phyloP scores from a whole-genome alignment of 2,888 invertebrate genomes.

The Baccha elongata region DNA sequence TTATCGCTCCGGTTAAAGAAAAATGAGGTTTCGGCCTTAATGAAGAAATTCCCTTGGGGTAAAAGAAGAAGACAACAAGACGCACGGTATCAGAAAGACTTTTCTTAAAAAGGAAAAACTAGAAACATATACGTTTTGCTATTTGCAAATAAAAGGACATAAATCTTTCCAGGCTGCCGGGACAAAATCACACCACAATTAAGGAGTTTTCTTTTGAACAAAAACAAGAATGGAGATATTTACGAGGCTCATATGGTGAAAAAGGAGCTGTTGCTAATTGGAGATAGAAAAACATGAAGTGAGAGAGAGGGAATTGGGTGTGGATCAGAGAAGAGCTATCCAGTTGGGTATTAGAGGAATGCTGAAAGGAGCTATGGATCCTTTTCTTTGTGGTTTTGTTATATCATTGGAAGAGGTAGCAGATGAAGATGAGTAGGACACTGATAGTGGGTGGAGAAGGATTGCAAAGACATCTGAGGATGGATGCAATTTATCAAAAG shows the following conservation, averaged over 20 bases:
- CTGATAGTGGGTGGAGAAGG: constrained; percentile 29
- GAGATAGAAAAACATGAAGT: constrained; percentile 30
- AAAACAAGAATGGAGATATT: constrained; percentile 64
- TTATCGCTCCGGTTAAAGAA: constrained; percentile 44
- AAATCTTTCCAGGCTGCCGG: constrained; percentile 62
- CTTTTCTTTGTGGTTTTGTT: constrained; percentile 44
- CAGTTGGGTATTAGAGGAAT: constrained; percentile 49
- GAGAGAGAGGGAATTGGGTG: constrained; percentile 10
- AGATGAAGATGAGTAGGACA: constrained; percentile 60
- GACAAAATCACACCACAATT: constrained; percentile 73
- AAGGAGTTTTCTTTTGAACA: constrained; percentile 70
- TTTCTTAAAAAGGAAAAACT: background rate
- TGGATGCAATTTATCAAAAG: constrained; percentile 72
- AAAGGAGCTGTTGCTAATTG: constrained; percentile 71
- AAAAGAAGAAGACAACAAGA: constrained; percentile 9
- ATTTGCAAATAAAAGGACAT: constrained; percentile 71
- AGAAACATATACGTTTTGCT: constrained; percentile 64
- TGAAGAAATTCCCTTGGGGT: constrained; percentile 66
- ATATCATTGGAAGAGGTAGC: constrained; percentile 31
- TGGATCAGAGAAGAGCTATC: constrained; percentile 61
- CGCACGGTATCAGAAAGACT: constrained; percentile 1
- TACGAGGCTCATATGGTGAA: constrained; percentile 72
- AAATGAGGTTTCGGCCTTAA: constrained; percentile 63
- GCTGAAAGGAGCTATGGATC: constrained; percentile 56
- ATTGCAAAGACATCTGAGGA: constrained; percentile 58